Conservation (phyloP, 2,797 vertebrate species). For the Salmo trutta region DNA sequence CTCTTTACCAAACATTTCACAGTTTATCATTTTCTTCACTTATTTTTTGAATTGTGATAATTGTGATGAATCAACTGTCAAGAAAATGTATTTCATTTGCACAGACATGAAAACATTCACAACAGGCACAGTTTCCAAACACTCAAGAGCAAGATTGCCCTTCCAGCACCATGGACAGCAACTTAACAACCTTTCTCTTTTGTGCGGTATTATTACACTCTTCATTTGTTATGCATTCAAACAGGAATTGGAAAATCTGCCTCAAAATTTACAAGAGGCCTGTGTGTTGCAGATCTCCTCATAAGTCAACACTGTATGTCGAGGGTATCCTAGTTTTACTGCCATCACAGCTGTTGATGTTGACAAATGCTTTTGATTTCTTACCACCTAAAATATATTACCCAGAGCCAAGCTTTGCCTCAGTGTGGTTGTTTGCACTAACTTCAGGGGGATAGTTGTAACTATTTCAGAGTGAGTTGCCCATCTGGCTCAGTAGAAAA, state of each 20-base stretch:
- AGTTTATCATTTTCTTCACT: too few species aligned
- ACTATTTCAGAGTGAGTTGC: background rate
- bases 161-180: too few species aligned
- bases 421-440: background rate
- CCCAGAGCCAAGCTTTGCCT: conserved; percentile 16
- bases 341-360: conserved; percentile 46
- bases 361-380: conserved; percentile 59
- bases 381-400: conserved; percentile 47
- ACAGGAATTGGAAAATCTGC: background rate
- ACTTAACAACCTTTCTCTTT: too few species aligned
- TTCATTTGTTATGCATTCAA: background rate
- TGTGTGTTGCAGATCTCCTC: background rate
- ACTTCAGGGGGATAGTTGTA: background rate
- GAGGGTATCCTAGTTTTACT: conserved; percentile 42
- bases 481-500: background rate
- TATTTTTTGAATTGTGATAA: too few species aligned
- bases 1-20: too few species aligned
- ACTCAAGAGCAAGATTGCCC: too few species aligned
- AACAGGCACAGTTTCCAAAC: too few species aligned
- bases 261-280: background rate
- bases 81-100: too few species aligned
- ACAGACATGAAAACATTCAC: too few species aligned
- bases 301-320: conserved; percentile 55
- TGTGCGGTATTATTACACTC: background rate
- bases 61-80: too few species aligned